These are phyloP conservation scores for Luperina nickerlii DNA, from an alignment of 2,888 invertebrate genomes.

Conservation along the genomic window DNA sequence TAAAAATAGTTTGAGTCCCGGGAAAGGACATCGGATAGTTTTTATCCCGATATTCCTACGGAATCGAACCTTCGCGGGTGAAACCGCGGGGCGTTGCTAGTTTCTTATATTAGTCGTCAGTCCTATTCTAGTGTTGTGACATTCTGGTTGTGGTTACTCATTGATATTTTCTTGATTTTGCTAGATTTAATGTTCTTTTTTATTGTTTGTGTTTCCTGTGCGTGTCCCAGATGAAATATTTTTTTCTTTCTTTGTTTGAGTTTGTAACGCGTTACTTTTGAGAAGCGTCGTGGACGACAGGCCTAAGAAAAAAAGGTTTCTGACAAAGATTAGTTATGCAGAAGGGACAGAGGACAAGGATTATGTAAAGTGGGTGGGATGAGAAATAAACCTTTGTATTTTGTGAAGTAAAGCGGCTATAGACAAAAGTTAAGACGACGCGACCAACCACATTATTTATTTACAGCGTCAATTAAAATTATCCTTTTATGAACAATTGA, in stretches of 20 bases:
- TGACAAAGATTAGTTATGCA: constrained; percentile 47
- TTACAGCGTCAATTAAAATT: background rate
- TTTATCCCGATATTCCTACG: no score
- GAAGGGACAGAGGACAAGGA: constrained; percentile 27
- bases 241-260: background rate
- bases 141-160: background rate
- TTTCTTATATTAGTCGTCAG: no score
- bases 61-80: no score
- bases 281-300: background rate
- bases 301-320: constrained; percentile 41
- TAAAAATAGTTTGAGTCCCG: no score
- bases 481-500: background rate
- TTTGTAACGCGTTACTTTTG: background rate
- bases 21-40: no score
- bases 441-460: background rate
- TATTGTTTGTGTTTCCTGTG: no score
- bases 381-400: constrained; percentile 33
- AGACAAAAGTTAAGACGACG: background rate
- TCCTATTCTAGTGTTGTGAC: background rate
- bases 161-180: no score
- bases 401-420: background rate
- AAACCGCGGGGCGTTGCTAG: no score
- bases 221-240: no score
- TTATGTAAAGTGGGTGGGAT: constrained; percentile 46
- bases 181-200: no score